Conservation (phyloP, 2,797 vertebrate genomes). For the Syngnathus acus region DNA sequence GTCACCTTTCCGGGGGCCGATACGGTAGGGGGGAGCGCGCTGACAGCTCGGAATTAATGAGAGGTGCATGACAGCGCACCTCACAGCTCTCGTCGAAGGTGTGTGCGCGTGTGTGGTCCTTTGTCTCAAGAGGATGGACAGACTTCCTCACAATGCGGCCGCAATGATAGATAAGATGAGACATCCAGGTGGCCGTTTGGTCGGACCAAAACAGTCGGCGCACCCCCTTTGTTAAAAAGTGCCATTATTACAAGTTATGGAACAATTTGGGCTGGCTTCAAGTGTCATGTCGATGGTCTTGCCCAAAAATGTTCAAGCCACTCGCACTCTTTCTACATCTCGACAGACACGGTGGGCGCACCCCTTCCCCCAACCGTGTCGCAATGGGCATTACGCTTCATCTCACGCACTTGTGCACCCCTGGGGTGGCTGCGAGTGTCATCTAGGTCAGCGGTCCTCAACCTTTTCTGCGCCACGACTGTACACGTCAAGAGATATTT, state of each 20-base stretch:
- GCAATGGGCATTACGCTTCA: background rate
- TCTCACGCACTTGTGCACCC: background rate
- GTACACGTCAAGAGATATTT: background rate
- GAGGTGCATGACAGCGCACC: slow-evolving; percentile 71
- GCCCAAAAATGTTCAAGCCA: background rate
- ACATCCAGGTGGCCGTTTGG: background rate
- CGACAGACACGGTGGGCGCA: background rate
- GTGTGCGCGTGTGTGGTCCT: slow-evolving; percentile 45
- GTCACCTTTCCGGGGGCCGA: slow-evolving; percentile 67
- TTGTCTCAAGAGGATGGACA: slow-evolving; percentile 68
- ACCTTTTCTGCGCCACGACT: background rate
- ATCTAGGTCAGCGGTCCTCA: background rate
- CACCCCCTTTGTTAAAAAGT: no score
- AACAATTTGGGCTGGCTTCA: background rate
- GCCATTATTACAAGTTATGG: no score
- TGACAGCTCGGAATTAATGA: slow-evolving; percentile 78
- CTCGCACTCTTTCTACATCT: background rate
- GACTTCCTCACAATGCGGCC: slow-evolving; percentile 45
- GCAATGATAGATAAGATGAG: slow-evolving; percentile 12
- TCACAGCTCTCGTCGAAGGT: slow-evolving; percentile 38
- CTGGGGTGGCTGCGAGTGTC: background rate
- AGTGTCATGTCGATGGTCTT: background rate
- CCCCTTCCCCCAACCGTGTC: background rate
- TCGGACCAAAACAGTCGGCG: background rate
- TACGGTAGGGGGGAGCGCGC: slow-evolving; percentile 59